Base-by-base conservation (phyloP, 2,888 invertebrate genomes). In the Pogonocherus hispidulus region DNA sequence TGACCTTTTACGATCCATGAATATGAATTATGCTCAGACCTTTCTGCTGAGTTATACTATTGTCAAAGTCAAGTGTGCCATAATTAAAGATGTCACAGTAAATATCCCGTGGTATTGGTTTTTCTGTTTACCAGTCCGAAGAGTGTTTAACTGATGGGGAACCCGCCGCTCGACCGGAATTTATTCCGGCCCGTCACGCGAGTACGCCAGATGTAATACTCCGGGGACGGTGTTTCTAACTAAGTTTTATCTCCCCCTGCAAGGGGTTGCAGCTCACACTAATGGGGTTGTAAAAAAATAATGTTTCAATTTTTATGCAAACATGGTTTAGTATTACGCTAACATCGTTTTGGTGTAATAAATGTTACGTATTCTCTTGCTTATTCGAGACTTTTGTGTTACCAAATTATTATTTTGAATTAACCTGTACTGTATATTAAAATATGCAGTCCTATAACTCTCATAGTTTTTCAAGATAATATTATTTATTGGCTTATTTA, bases 101-200 rank as follows among this genome's bases (percentile, higher is more conserved):
- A 64, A 64, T 64, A 18, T 44, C 41, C 57, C 46, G 18, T n/a
- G 22, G 55, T 73, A 65, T 67, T 46, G 71, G 66, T 63, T 73
- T 66, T 72, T 63, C 56, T 74, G 68, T 74, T 74, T 74, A 72
- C 72, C 51, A 62, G 60, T 44, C 22, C 22, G 59, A 70, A 65
- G 64, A 69, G 71, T 75, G 76, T 76, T 75, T 74, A 72, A 72
- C 64, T 72, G 72, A 76, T 70, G 74, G 72, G 60, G 67, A 70
- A 41, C 41, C 62, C 71, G 60, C 51, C 67, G 65, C 66, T 69
- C 32, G 63, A 66, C 55, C 59, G 70, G 66, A 75, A 76, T 75
- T 75, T 74, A 76, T 70, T 66, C 67, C 46, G 54, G 52, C 44
- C 44, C 52, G 75, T 71, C 76, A 76, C 76, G 76, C 76, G 47